These are phyloP conservation scores for Silvanus unidentatus DNA, from an alignment of 2,888 invertebrate species.

Conservation along the genomic window DNA sequence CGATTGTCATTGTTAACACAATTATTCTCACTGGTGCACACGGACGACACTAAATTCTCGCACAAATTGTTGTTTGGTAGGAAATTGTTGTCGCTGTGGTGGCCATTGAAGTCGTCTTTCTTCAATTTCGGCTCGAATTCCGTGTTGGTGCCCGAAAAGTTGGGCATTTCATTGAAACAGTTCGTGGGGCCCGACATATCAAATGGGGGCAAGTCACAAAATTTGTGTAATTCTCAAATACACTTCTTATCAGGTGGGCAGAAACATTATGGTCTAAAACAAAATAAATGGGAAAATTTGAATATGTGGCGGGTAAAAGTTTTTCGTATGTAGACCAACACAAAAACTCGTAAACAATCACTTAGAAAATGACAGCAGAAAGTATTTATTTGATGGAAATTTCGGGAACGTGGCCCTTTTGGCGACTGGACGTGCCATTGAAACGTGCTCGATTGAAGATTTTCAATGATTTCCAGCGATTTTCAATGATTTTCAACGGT, in stretches of 20 bases:
- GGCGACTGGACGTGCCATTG: too few relatives aligned
- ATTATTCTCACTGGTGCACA: constrained; percentile 14
- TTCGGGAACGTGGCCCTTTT: too few relatives aligned
- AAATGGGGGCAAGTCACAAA: too few relatives aligned
- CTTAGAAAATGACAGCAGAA: constrained; percentile 30
- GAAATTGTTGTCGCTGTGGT: constrained; percentile 26
- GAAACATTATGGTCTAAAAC: constrained; percentile 18
- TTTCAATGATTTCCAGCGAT: constrained; percentile 10
- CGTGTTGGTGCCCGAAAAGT: constrained; percentile 3
- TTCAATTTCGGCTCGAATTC: constrained; percentile 2
- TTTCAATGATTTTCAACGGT: not conserved
- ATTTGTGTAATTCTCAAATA: constrained; percentile 2
- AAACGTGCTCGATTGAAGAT: too few relatives aligned
- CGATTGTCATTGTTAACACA: constrained; percentile 6
- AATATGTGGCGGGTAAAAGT: constrained; percentile 33
- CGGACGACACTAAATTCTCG: constrained; percentile 28
- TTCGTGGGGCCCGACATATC: constrained; percentile 17
- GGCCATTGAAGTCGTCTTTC: constrained; percentile 27
- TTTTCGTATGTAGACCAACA: constrained; percentile 30
- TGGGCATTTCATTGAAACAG: constrained; percentile 16
- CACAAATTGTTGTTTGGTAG: constrained; percentile 42
- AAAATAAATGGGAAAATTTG: constrained; percentile 21
- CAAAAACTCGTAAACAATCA: constrained; percentile 38
- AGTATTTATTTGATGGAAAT: not conserved
- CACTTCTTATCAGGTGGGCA: constrained; percentile 26